phyloP scores from a whole-genome alignment of 2,888 invertebrate species.

The Eristalis arbustorum region DNA sequence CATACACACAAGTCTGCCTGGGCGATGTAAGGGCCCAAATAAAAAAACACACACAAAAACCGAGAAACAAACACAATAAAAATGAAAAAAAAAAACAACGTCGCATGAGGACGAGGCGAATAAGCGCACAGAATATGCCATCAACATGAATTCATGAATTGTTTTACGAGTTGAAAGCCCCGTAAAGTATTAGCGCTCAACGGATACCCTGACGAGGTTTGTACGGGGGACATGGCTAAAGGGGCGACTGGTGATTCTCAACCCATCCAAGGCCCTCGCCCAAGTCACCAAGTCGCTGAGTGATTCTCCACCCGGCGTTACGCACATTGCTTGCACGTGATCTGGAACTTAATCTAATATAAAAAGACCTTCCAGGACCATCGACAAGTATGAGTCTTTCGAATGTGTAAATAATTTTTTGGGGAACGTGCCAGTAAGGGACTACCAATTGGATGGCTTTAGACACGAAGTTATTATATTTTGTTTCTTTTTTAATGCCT shows the following conservation, averaged over 20 bases:
- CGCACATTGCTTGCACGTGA: conserved; percentile 38
- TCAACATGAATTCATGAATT: conserved; percentile 47
- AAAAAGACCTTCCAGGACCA: neutral
- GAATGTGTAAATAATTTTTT: conserved; percentile 28
- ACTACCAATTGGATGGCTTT: conserved; percentile 25
- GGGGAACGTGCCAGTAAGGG: conserved; percentile 2
- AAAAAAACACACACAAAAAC: conserved; percentile 7
- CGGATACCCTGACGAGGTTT: neutral
- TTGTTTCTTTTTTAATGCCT: neutral
- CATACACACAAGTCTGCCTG: conserved; percentile 2
- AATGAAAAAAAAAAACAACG: neutral
- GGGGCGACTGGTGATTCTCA: neutral
- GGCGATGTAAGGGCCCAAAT: neutral
- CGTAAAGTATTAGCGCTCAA: conserved; percentile 30
- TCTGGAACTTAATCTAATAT: conserved; percentile 16
- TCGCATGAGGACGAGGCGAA: conserved; percentile 2
- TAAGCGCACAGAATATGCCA: conserved; percentile 12
- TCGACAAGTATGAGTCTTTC: neutral
- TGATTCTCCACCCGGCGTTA: conserved; percentile 12
- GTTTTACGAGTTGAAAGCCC: conserved; percentile 46
- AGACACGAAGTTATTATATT: conserved; percentile 15
- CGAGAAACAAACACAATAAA: neutral
- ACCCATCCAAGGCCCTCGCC: neutral
- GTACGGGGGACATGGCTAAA: too few relatives aligned
- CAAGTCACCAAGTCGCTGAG: neutral